Evolutionary conservation across 2,797 vertebrate genomes (phyloP), one percentile per base, ranked within the genome.

Genomic region (Rhinatrema bivittatum): DNA sequence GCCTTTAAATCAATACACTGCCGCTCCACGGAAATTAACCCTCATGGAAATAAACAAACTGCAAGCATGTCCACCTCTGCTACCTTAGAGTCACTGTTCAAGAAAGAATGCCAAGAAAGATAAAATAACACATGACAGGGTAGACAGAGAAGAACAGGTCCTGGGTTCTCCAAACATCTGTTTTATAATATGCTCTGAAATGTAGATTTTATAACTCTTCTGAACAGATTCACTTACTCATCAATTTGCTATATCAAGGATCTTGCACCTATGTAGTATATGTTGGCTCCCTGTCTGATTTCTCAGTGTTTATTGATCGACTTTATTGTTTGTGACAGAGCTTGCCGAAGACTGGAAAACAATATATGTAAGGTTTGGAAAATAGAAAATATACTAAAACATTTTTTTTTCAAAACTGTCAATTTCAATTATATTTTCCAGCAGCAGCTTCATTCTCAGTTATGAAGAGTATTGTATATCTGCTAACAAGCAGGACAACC

Each of bases 231-330:
- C n/a, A n/a, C n/a, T n/a, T n/a, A n/a, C n/a, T n/a, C n/a, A n/a
- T n/a, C n/a, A n/a, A n/a, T n/a, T n/a, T n/a, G n/a, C n/a, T n/a
- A n/a, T n/a, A n/a, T n/a, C n/a, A n/a, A n/a, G n/a, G n/a, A n/a
- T n/a, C n/a, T n/a, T n/a, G n/a, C n/a, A n/a, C n/a, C n/a, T n/a
- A n/a, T n/a, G n/a, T n/a, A n/a, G n/a, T n/a, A n/a, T n/a, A n/a
- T 50, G 50, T 40, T 48, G 68, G 56, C 53, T 62, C 50, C 59
- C 43, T 48, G 20, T 12, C 39, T 19, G 9, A 27, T 37, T 25
- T 41, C 43, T 51, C 15, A 10, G 32, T 50, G 48, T 34, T 66
- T 65, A 58, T 67, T 68, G 39, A 36, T 60, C 61, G 65, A 40
- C 50, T 65, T 50, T 43, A 46, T 54, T 5, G 2, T 50, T 66